Base-by-base conservation (phyloP, 2,113 vertebrate species). In the Marcusenius ussheri region DNA sequence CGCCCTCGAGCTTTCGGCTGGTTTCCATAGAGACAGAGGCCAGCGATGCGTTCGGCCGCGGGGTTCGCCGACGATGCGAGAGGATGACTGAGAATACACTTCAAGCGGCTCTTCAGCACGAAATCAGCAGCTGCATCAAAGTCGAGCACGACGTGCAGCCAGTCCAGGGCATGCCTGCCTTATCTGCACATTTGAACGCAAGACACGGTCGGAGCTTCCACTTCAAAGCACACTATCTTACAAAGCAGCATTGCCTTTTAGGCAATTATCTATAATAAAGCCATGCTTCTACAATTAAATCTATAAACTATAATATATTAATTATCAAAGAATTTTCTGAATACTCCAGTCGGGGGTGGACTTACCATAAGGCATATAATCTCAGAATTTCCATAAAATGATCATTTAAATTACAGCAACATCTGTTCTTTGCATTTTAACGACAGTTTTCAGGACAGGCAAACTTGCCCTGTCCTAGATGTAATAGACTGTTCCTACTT, bases 11-110 rank as follows among this genome's bases (percentile, higher is more conserved):
- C 15, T 51, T 50, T 27, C 5, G 24, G 11, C 88, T 31, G 27
- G 88, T 91, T 87, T 80, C 90, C 88, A 91, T 89, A 74, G 90
- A 70, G 83, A 91, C 90, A 19, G n/a, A 89, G n/a, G 88, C 56
- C 27, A 50, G 42, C 77, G 53, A 70, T n/a, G 27, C 70, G 51
- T 86, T 83, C 46, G 74, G 85, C 45, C 24, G 45, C 86, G 46
- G 21, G 80, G 45, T 49, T 46, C 87, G 35, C 77, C 31, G 31
- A 46, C 74, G 9, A 27, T 46, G 56, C 17, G 39, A 31, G 13
- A 11, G 15, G 39, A 83, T 46, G 35, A 21, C 47, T 53, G 31
- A 39, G 21, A 45, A 50, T 3, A 31, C 27, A 35, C 66, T 87
- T n/a, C 77, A 80, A 24, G 88, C 15, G n/a, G 15, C 47, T 47